Evolutionary conservation across 2,888 invertebrate genomes (phyloP), one percentile per base, ranked within the genome.

Genomic region (Oeneis ivallda): DNA sequence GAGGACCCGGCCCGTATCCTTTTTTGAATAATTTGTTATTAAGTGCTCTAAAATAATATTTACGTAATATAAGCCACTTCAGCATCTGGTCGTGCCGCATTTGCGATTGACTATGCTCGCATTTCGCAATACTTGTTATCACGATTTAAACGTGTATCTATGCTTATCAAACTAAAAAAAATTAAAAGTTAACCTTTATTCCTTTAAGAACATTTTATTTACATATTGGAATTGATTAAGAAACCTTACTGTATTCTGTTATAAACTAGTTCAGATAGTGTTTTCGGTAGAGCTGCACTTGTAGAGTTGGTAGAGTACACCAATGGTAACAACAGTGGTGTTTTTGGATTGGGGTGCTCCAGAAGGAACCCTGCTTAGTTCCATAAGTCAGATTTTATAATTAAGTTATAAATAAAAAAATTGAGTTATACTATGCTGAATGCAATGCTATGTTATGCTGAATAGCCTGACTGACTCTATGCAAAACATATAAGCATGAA

Each of bases 1-100:
- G 91, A 85, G 93, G 87, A 77, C 91, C 89, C 84, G 93, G 87
- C 85, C 81, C 92, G 93, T 93, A 93, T 93, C 93, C 93, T 93
- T 50, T 93, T n/a, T 93, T 88, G 65, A 71, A 76, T 60, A 69
- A 58, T 26, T 64, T 58, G 56, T 64, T 68, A 74, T 72, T 71
- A 72, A 75, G 78, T 76, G 78, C 75, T 71, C 76, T 79, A 81
- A 81, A 83, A 80, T 79, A 75, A 78, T 76, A 81, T 91, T 91
- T 91, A 90, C 90, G 90, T 91, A 91, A 91, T 91, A 84, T 85
- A 80, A 83, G 83, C 84, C 83, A 84, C 83, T 86, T 84, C 82
- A 85, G 83, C 87, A 86, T 81, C 80, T 83, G 76, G 80, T 80
- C 75, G 79, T 80, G 79, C 84, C 80, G 87, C 87, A 83, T 78